Evolutionary conservation across 2,888 invertebrate genomes (phyloP).

Genomic region (Meiosimyza decipiens): DNA sequence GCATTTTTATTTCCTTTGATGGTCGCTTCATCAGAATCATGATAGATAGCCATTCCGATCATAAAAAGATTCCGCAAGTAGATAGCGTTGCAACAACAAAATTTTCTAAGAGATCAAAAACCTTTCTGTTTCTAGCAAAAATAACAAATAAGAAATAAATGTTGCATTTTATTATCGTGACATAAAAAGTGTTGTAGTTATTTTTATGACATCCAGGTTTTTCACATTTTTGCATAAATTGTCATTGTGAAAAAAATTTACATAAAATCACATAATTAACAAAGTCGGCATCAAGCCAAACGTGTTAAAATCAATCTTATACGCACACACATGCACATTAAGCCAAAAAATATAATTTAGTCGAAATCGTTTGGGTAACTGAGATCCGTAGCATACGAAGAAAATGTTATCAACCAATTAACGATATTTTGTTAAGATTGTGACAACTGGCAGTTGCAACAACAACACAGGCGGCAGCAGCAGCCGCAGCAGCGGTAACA

Average conservation of each 20-base stretch:
- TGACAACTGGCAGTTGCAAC: slow-evolving; percentile 43
- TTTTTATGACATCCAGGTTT: no score
- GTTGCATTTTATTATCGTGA: slow-evolving; percentile 5
- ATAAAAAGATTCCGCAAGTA: no score
- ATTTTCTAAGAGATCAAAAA: neutral
- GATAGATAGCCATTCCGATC: no score
- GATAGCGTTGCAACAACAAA: no score
- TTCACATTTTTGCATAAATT: slow-evolving; percentile 10
- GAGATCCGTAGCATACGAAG: slow-evolving; percentile 18
- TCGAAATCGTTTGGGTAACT: slow-evolving; percentile 3
- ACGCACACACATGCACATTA: neutral
- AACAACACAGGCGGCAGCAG: neutral
- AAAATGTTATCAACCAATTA: slow-evolving; percentile 45
- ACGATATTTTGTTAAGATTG: slow-evolving; percentile 44
- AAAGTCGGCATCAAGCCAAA: slow-evolving; percentile 15
- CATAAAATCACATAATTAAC: slow-evolving; percentile 40
- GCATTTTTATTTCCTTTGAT: no score
- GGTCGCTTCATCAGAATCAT: no score
- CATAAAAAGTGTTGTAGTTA: slow-evolving; percentile 17
- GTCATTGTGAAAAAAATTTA: slow-evolving; percentile 34
- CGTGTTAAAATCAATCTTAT: neutral
- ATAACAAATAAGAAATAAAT: slow-evolving; percentile 8
- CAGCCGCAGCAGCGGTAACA: neutral
- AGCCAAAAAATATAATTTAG: neutral
- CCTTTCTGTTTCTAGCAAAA: neutral